Base-by-base conservation (phyloP, 2,113 vertebrate species). In the Hyperoodon ampullatus region DNA sequence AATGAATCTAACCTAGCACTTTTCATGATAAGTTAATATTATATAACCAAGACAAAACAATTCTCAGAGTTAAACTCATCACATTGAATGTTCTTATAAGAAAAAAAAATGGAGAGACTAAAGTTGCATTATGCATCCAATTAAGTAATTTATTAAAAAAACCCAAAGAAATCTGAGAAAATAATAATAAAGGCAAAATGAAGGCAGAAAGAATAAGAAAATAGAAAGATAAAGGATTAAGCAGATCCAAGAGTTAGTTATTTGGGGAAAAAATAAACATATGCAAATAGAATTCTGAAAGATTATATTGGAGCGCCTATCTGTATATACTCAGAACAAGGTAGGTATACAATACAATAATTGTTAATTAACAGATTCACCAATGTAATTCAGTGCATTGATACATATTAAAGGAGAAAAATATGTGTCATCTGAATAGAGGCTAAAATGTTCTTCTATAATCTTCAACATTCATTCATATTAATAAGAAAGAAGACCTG, bases 321-420 rank as follows among this genome's bases (percentile, higher is more conserved):
- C 8, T 61, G 33, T 42, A 50, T 26, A 4, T 63, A 60, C 24
- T 87, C 16, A 68, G 14, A 66, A 74, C 15, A 87, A 81, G 86
- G 8, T 23, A 68, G 15, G 24, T 42, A 63, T 82, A 1, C 2
- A 83, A 68, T 44, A 83, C 6, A 88, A n/a, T 61, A 44, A 82
- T 61, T 63, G 4, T 55, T 53, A 53, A 19, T 72, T 66, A 80
- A 66, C 35, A 82, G 71, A 88, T 30, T 5, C 1, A 53, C 68
- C 21, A 82, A 8, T 63, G 16, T 70, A 77, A 88, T 92, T 83
- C 61, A 55, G 35, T 12, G 2, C 28, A 88, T 24, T 53, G 68
- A 96, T 47, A 55, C 13, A 83, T 55, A 35, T 63, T 77, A 88
- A 83, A 71, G n/a, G 10, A 77, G 55, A 90, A 92, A 88, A 94